Conservation (phyloP, 1,140 invertebrate species). For the Magallana ariakensis region DNA sequence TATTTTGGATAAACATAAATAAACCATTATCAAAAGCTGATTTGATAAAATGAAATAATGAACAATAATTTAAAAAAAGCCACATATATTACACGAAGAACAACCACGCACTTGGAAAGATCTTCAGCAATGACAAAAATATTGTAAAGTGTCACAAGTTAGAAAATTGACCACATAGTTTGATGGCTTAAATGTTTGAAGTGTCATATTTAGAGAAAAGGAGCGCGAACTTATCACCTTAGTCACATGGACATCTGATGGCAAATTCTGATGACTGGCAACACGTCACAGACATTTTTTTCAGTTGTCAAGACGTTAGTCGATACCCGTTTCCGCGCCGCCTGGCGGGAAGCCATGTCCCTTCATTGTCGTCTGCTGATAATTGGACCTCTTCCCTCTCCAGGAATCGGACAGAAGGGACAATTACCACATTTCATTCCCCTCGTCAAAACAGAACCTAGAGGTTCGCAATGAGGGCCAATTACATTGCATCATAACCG, state of each 20-base stretch:
- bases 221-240: conserved; percentile 22
- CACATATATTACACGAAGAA: too few relatives aligned
- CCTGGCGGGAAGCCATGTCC: conserved; percentile 17
- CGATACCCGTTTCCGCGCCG: conserved; percentile 27
- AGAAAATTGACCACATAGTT: conserved; percentile 26
- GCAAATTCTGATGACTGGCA: conserved; percentile 9
- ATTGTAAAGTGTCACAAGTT: neutral
- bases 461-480: neutral
- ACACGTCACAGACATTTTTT: conserved; percentile 27
- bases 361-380: conserved; percentile 8
- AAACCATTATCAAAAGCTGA: too few relatives aligned
- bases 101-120: too few relatives aligned
- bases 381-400: conserved; percentile 32
- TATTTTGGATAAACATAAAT: too few relatives aligned
- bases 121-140: too few relatives aligned
- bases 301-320: conserved; percentile 38
- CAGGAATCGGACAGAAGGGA: conserved; percentile 25
- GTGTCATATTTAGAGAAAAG: conserved; percentile 29
- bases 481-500: conserved; percentile 25
- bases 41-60: too few relatives aligned
- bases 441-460: conserved; percentile 11
- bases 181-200: conserved; percentile 26
- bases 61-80: too few relatives aligned
- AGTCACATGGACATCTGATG: conserved; percentile 9
- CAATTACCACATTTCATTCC: conserved; percentile 31